Conservation (phyloP, 1,140 invertebrate genomes). For the Tribolium madens region DNA sequence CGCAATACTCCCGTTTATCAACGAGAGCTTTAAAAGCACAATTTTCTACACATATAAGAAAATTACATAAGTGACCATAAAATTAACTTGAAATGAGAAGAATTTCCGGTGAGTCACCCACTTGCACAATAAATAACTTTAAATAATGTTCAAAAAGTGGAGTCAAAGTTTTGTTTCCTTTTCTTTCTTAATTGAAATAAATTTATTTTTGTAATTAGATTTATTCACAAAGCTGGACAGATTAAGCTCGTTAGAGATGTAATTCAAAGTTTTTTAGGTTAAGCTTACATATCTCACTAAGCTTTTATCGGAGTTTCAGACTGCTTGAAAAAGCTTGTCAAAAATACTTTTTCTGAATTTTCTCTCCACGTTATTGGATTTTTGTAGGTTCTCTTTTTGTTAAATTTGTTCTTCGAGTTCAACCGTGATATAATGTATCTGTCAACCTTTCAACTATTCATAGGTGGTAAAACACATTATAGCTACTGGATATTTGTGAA, state of each 20-base stretch:
- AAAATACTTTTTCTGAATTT: not conserved
- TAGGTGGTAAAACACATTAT: not conserved
- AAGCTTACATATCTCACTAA: not conserved
- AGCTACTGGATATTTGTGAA: not conserved
- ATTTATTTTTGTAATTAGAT: slow-evolving; percentile 24
- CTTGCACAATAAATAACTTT: not conserved
- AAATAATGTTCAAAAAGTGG: not conserved
- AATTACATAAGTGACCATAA: slow-evolving; percentile 26
- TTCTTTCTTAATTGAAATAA: not conserved
- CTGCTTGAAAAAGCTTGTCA: not conserved
- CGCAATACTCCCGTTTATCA: too few species aligned
- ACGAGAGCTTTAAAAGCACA: not conserved
- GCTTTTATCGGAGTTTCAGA: not conserved
- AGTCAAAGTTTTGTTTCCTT: slow-evolving; percentile 3
- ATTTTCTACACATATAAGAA: not conserved
- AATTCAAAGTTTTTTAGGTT: not conserved
- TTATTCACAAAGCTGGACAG: slow-evolving; percentile 4
- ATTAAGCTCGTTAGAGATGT: slow-evolving; percentile 21
- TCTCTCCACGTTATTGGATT: not conserved
- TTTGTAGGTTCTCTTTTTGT: not conserved
- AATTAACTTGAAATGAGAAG: not conserved
- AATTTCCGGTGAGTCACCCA: slow-evolving; percentile 3
- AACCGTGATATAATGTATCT: not conserved
- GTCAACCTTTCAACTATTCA: not conserved
- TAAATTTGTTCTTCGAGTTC: not conserved